Base-by-base conservation (phyloP, 2,888 invertebrate species). In the Biston betularia region DNA sequence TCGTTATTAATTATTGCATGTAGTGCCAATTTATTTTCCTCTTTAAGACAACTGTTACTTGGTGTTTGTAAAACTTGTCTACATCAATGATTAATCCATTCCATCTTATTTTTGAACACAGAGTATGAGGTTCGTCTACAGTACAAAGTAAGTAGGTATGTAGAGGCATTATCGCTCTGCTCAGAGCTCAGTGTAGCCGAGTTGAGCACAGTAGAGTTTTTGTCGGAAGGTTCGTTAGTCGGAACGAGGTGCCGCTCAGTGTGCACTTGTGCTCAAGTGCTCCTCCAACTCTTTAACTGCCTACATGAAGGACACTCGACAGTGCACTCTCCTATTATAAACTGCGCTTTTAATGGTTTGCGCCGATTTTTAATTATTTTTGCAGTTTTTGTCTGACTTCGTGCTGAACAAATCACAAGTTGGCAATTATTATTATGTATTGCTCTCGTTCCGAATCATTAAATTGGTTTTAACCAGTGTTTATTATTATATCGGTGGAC, bases 211-310 rank as follows among this genome's bases (percentile, higher is more conserved):
- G 82, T 79, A 79, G 78, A 81, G 87, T 87, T 89, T 90, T 89
- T 91, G 90, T 89, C 88, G 89, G 90, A 83, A 85, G 89, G 90
- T 89, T 92, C 92, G 92, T 92, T 92, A 92, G 90, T 83, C 83
- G 82, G 81, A 83, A 81, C 87, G 87, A 91, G 90, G 92, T 89
- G 90, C 85, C 90, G 90, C 87, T 84, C 89, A 88, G 89, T 86
- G 87, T 91, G 80, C 84, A 89, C 92, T 92, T 88, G 87, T 88
- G 85, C 89, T 89, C 87, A 77, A 92, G 92, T 81, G 88, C 92
- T 89, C 87, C 89, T 91, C 89, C 92, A 92, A 92, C 93, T 92
- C 93, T 93, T 92, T 92, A 93, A 93, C 93, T 92, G 92, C 93
- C 93, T 93, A 92, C 92, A 93, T 91, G 92, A 89, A 93, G 93